These are phyloP conservation scores for Brachylomia viminalis DNA, from an alignment of 2,888 invertebrate species.

Conservation along the genomic window DNA sequence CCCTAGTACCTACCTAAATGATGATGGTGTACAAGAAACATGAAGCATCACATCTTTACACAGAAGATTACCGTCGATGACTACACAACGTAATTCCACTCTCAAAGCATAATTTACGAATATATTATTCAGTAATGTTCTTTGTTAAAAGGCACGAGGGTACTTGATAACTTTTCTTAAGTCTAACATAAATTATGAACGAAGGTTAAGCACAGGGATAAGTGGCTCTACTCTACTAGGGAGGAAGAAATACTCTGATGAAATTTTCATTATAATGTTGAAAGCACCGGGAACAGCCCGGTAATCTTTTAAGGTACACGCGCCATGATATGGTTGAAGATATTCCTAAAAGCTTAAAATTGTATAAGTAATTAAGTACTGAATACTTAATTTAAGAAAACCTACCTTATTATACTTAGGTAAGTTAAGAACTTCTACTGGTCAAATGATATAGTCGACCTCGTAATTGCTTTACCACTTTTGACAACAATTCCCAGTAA, in stretches of 20 bases:
- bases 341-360: constrained; percentile 20
- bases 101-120: constrained; percentile 71
- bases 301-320: constrained; percentile 43
- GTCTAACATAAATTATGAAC: constrained; percentile 71
- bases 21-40: constrained; percentile 47
- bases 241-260: constrained; percentile 57
- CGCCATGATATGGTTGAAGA: constrained; percentile 21
- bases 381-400: constrained; percentile 3
- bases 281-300: constrained; percentile 35
- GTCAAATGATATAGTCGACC: not conserved
- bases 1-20: constrained; percentile 25
- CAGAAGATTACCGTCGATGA: constrained; percentile 63
- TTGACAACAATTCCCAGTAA: not conserved
- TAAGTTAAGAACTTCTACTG: not conserved
- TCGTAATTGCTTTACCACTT: not conserved
- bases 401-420: not conserved
- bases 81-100: constrained; percentile 65
- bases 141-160: constrained; percentile 69
- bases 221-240: constrained; percentile 56
- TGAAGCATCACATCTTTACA: constrained; percentile 36
- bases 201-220: constrained; percentile 66
- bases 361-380: not conserved
- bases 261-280: constrained; percentile 63
- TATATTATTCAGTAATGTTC: constrained; percentile 73
- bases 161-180: constrained; percentile 73